Evolutionary conservation across 2,113 vertebrate genomes (phyloP), one percentile per base, ranked within the genome.

Genomic region (Odocoileus virginianus): DNA sequence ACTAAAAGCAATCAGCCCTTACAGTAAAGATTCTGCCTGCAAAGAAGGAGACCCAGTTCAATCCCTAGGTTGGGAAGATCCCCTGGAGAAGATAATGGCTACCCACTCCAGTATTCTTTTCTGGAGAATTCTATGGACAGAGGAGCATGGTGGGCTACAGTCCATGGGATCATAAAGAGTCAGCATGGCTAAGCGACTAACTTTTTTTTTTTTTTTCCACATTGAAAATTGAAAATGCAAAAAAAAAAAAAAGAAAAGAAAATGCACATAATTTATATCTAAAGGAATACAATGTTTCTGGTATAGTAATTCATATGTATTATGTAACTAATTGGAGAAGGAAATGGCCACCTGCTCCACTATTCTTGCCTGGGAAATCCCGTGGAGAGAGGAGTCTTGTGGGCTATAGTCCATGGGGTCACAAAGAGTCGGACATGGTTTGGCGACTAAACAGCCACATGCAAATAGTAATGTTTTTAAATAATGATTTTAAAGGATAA

Each of bases 381-480:
- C 67, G 23, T 6, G 19, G n/a, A 40, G 19, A 71, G n/a, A 71
- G 67, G 67, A 40, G 10, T 40, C 67, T 71, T 11, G 19, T 74
- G 67, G n/a, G n/a, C 10, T 74, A 25, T 36, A 23, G 67, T 40
- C 67, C 67, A 13, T 13, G 19, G 10, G n/a, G 21, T 74, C 67
- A 40, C 67, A 13, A 40, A 74, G 36, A 74, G 21, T 23, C 0
- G 0, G n/a, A 40, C 36, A 40, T 0, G 10, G 36, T 36, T 74
- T 40, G 40, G n/a, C 1, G 1, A 74, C 67, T 74, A 74, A 74
- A 74, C 67, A 74, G 6, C n/a, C 67, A 40, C n/a, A 5, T 74
- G 10, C n/a, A 40, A 74, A 40, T 36, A 55, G 27, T 36, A 83
- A 25, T 55, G 21, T 93, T n/a, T 27, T 2, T 14, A 90, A 57